Conservation (phyloP, 2,113 vertebrate species). For the Actenoides lindsayi region DNA sequence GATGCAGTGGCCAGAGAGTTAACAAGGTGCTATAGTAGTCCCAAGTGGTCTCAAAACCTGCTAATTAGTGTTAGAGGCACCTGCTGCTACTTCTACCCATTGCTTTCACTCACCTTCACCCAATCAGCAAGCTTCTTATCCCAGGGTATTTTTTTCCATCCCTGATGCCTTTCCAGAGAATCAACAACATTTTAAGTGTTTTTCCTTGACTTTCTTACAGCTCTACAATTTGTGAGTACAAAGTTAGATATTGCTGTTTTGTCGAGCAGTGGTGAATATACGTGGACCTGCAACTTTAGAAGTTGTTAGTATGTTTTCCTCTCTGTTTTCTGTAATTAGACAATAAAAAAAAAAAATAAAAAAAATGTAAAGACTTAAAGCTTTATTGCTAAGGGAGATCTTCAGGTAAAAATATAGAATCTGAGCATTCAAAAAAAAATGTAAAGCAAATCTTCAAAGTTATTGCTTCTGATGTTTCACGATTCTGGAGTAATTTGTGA, state of each 20-base stretch:
- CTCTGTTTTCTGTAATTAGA: neutral
- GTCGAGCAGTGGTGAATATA: neutral
- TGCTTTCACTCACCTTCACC: neutral
- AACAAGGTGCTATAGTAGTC: neutral
- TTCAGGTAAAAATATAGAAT: neutral
- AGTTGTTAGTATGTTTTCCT: neutral
- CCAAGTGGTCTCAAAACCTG: neutral
- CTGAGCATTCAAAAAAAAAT: neutral
- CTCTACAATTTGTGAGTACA: neutral
- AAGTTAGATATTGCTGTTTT: neutral
- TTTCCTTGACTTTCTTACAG: neutral
- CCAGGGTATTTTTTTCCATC: neutral
- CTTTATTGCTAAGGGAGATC: neutral
- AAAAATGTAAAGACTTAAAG: neutral
- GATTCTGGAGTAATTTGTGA: neutral
- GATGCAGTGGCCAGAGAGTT: neutral
- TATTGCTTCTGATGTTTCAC: neutral
- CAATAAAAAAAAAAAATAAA: neutral
- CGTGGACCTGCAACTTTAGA: neutral
- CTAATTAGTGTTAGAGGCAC: constrained; percentile 1
- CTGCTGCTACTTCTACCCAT: neutral
- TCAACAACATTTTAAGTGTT: neutral
- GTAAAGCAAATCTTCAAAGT: neutral
- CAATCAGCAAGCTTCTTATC: neutral
- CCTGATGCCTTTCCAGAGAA: neutral